Base-by-base conservation (phyloP, 2,888 invertebrate species). In the Cyrtodaria siliqua region DNA sequence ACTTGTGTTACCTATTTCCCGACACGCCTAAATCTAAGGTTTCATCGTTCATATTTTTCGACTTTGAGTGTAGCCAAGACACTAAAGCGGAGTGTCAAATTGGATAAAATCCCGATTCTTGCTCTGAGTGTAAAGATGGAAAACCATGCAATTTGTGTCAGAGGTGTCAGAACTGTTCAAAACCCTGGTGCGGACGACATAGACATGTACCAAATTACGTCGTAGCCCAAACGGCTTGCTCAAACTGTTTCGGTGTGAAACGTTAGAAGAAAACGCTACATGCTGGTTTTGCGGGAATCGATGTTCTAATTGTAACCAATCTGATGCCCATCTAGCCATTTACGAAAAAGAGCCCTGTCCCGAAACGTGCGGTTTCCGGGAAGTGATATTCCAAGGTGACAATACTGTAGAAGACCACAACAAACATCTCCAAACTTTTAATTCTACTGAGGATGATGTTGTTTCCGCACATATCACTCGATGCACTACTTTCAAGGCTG, bases 341-440 rank as follows among this genome's bases (percentile, higher is more conserved):
- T 47, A n/a, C 27, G 52, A 38, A 14, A 20, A 26, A 38, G 62
- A 56, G n/a, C 70, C 71, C 14, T 79, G 64, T 29, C 40, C 38
- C 4, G 69, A 59, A 40, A 73, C 47, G 2, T 70, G 70, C 44
- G 76, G 73, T 4, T 60, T 24, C 29, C 29, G 76, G 42, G 72
- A 79, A 50, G 55, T 56, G 42, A 59, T 76, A 23, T 80, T 79
- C 40, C 26, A 57, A 47, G 75, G 79, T 9, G 71, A 68, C 20
- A 38, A 29, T 42, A 68, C 72, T 1, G 33, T 68, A 20, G 57
- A 71, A 2, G 42, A 60, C 6, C n/a, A n/a, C n/a, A n/a, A n/a
- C n/a, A n/a, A n/a, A n/a, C n/a, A n/a, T n/a, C n/a, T n/a, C n/a
- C n/a, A n/a, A n/a, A n/a, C n/a, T n/a, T n/a, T n/a, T n/a, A n/a